Percentiles rank a stretch among this genome's conserved stretches.
Conservation (phyloP, 2,113 vertebrate genomes). For the Acinonyx jubatus region DNA sequence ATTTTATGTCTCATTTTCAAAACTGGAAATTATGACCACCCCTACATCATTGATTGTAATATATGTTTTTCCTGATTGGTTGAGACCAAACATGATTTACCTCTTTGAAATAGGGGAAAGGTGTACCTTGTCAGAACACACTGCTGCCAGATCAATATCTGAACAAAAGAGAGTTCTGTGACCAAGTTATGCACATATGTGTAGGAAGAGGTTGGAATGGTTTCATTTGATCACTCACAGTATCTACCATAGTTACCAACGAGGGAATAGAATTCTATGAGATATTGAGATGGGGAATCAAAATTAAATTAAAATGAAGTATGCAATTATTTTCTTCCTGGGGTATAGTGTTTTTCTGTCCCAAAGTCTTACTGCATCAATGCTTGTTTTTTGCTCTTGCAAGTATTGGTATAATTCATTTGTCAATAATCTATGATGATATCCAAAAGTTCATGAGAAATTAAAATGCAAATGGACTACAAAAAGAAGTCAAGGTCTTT, state of each 20-base stretch:
- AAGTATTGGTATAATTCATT: slow-evolving; percentile 40
- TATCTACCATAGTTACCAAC: neutral
- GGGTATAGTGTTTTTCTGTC: neutral
- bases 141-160: neutral
- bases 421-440: neutral
- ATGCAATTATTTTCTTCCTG: neutral
- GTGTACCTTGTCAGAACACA: neutral
- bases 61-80: neutral
- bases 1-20: neutral
- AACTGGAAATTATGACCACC: neutral
- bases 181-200: neutral
- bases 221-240: neutral
- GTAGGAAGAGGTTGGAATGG: neutral
- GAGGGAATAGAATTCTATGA: neutral
- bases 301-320: neutral
- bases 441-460: slow-evolving; percentile 31
- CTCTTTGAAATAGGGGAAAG: neutral
- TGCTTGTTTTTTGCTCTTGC: neutral
- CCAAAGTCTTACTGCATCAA: neutral
- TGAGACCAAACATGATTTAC: neutral
- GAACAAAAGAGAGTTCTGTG: neutral
- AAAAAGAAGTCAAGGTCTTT: neutral
- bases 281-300: neutral
- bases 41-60: neutral
- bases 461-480: neutral